Evolutionary conservation across 2,888 invertebrate species (phyloP).

Genomic region (Pemphredon lugubris): DNA sequence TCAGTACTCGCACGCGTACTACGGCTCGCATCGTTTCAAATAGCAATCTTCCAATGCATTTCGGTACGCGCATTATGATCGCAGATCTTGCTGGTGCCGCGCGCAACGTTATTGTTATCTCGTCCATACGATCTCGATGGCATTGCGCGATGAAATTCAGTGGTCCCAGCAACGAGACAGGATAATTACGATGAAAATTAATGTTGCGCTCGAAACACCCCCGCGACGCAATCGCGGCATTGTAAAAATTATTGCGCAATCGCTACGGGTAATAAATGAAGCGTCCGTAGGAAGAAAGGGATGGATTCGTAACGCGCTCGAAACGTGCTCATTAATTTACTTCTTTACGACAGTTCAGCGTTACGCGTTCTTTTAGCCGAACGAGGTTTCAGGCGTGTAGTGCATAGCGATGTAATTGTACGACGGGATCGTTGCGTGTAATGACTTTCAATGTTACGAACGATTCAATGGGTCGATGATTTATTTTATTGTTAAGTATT

Average conservation of each 20-base stretch:
- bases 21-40: constrained; percentile 29
- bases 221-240: neutral
- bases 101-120: constrained; percentile 51
- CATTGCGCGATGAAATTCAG: constrained; percentile 28
- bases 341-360: neutral
- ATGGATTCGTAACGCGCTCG: constrained; percentile 20
- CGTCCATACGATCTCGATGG: constrained; percentile 29
- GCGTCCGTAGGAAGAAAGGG: neutral
- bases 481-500: too few species aligned
- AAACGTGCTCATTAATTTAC: constrained; percentile 26
- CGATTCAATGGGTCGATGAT: too few species aligned
- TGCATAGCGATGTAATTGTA: neutral
- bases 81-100: constrained; percentile 24
- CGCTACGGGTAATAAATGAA: constrained; percentile 9
- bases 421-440: neutral
- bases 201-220: constrained; percentile 16
- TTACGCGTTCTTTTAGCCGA: neutral
- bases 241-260: constrained; percentile 20
- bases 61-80: constrained; percentile 35
- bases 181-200: constrained; percentile 46
- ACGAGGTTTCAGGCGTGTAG: constrained; percentile 1
- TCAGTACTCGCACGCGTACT: neutral
- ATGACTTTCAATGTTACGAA: too few species aligned
- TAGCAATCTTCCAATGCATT: constrained; percentile 7
- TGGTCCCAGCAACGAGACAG: constrained; percentile 20